A percentile compares a stretch with the other conserved stretches of the same genome.
These are phyloP conservation scores for Nymphicus hollandicus DNA, from an alignment of 2,113 vertebrate species.

Conservation along the genomic window DNA sequence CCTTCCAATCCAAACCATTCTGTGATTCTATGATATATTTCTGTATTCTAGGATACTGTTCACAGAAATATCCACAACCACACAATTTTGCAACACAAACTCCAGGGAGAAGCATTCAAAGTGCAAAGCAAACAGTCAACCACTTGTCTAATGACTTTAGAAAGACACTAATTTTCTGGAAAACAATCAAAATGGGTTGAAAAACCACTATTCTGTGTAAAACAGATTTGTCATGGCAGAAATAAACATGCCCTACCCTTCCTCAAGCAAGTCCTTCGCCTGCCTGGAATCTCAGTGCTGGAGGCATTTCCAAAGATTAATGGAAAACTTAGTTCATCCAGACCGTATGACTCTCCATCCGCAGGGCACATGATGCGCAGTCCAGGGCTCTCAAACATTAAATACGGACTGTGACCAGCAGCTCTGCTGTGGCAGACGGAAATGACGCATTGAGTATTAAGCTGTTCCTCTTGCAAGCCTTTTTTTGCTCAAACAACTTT, in stretches of 20 bases:
- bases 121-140: background rate
- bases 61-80: background rate
- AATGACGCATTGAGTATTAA: background rate
- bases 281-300: background rate
- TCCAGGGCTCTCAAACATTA: background rate
- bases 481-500: background rate
- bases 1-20: background rate
- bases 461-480: background rate
- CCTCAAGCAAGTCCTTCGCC: background rate
- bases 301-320: background rate
- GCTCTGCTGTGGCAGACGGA: background rate
- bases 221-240: background rate
- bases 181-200: background rate
- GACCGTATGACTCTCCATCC: background rate
- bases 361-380: rapidly evolving
- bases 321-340: background rate
- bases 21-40: background rate
- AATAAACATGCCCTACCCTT: background rate
- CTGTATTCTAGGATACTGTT: background rate
- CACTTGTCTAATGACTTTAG: background rate
- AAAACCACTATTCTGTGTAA: background rate
- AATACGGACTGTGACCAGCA: background rate
- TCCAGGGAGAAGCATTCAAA: background rate
- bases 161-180: background rate
- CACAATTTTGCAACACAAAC: background rate